Evolutionary conservation across 2,888 invertebrate genomes (phyloP).

Genomic region (Chesias legatella): DNA sequence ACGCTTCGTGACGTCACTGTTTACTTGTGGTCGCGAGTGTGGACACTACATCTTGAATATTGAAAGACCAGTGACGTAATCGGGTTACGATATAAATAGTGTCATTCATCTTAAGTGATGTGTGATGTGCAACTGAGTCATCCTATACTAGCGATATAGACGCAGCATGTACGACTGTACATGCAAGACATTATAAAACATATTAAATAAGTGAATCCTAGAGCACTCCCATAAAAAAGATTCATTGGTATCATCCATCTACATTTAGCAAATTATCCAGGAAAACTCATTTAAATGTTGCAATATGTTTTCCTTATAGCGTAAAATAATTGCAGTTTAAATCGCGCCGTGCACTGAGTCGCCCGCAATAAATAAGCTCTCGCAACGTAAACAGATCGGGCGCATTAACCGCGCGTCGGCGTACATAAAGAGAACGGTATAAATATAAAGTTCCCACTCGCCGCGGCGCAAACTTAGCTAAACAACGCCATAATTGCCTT

Average conservation of each 20-base stretch:
- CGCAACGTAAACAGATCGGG: constrained; percentile 78
- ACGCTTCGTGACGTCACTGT: constrained; percentile 80
- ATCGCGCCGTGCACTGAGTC: constrained; percentile 70
- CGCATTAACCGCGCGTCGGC: constrained; percentile 79
- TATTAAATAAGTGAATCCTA: constrained; percentile 2
- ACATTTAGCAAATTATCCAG: constrained; percentile 38
- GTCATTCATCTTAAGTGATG: constrained; percentile 9
- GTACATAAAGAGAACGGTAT: constrained; percentile 79
- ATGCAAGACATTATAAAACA: constrained; percentile 11
- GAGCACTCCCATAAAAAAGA: constrained; percentile 18
- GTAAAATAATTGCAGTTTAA: constrained; percentile 78
- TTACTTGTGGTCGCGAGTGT: constrained; percentile 64
- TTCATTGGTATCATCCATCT: constrained; percentile 26
- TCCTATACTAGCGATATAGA: background rate
- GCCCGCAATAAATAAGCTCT: constrained; percentile 72
- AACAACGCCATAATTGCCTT: constrained; percentile 81
- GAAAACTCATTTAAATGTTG: constrained; percentile 59
- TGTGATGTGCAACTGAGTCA: constrained; percentile 3
- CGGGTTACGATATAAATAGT: constrained; percentile 17
- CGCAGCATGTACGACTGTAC: too few relatives aligned
- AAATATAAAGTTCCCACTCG: constrained; percentile 79
- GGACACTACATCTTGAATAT: constrained; percentile 56
- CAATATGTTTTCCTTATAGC: constrained; percentile 70
- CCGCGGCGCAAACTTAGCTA: constrained; percentile 80
- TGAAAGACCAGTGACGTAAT: constrained; percentile 51